Percentiles rank a stretch among this genome's conserved stretches.
phyloP scores from a whole-genome alignment of 2,888 invertebrate genomes.

The Morpho helenor region DNA sequence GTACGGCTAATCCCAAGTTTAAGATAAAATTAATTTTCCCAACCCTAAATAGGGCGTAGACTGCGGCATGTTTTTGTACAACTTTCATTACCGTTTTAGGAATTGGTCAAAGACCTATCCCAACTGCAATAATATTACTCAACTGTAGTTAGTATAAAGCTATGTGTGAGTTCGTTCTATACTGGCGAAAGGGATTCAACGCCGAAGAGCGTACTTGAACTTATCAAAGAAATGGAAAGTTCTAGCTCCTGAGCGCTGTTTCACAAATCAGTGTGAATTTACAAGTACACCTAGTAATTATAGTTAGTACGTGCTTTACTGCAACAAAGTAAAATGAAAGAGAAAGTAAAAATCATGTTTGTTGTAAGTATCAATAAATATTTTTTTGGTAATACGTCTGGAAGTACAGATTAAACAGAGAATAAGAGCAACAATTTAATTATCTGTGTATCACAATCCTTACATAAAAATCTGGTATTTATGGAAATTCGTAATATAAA shows the following conservation, averaged over 20 bases:
- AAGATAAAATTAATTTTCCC: not conserved
- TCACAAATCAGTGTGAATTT: slow-evolving; percentile 28
- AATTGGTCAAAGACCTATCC: slow-evolving; percentile 45
- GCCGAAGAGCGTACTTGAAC: slow-evolving; percentile 24
- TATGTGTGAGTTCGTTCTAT: slow-evolving; percentile 23
- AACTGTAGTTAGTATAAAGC: slow-evolving; percentile 21
- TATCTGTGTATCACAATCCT: too few relatives aligned
- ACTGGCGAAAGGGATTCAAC: slow-evolving; percentile 32
- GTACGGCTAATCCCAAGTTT: too few relatives aligned
- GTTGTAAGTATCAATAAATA: too few relatives aligned
- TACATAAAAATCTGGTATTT: too few relatives aligned
- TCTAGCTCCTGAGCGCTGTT: slow-evolving; percentile 23
- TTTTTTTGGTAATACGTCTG: too few relatives aligned
- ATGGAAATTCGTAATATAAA: too few relatives aligned
- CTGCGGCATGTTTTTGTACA: slow-evolving; percentile 37
- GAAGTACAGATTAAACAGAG: too few relatives aligned
- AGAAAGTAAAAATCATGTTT: not conserved
- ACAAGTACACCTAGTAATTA: slow-evolving; percentile 11
- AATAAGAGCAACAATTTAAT: too few relatives aligned
- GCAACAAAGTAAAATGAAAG: slow-evolving; percentile 3
- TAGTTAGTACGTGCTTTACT: slow-evolving; percentile 4
- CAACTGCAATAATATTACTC: slow-evolving; percentile 25
- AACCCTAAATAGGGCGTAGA: slow-evolving; percentile 34
- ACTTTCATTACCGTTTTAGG: slow-evolving; percentile 71
- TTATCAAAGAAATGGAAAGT: slow-evolving; percentile 32